These are phyloP conservation scores for Geotrypetes seraphini DNA, from an alignment of 2,797 vertebrate genomes.

Conservation along the genomic window DNA sequence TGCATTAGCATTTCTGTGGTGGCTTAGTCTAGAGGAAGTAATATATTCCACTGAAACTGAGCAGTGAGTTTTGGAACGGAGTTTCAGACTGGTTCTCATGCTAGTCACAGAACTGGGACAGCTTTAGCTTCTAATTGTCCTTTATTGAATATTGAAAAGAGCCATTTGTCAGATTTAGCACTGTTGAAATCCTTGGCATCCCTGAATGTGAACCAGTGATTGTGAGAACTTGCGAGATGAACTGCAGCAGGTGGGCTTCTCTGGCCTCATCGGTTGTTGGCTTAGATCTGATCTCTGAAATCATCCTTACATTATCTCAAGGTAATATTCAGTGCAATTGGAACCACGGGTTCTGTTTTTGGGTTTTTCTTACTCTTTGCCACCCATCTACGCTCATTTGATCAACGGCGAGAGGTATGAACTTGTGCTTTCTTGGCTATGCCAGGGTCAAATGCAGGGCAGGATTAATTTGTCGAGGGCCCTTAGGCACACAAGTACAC, in stretches of 20 bases:
- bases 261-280: constrained; percentile 1
- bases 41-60: background rate
- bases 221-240: no score
- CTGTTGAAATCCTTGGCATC: constrained; percentile 8
- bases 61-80: background rate
- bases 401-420: no score
- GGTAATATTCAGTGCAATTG: background rate
- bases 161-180: background rate
- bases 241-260: constrained; percentile 11
- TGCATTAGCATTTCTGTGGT: no score
- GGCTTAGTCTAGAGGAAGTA: no score
- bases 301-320: background rate
- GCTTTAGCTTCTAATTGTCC: constrained; percentile 1
- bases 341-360: background rate
- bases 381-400: constrained; percentile 15
- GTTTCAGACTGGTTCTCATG: background rate
- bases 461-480: no score
- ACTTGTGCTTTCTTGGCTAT: background rate
- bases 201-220: no score
- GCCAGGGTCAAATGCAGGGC: constrained; percentile 27
- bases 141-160: no score
- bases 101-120: background rate
- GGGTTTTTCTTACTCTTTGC: background rate
- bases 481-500: no score
- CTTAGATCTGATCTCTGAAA: background rate